Conservation (phyloP, 1,140 invertebrate species). For the Teleogryllus occipitalis region DNA sequence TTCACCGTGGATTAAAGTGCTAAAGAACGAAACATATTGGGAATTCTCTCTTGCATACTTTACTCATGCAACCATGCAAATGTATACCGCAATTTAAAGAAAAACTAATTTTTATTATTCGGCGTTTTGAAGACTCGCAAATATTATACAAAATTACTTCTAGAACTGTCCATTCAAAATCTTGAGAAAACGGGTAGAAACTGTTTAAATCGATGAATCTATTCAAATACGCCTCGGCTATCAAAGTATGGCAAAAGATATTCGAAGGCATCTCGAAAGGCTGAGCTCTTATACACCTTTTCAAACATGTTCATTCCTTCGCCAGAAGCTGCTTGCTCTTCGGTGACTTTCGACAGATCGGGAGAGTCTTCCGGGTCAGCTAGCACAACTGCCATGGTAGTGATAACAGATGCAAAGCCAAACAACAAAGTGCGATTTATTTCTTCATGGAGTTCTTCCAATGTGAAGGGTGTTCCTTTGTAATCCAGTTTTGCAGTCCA, state of each 20-base stretch:
- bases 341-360: neutral
- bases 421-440: conserved; percentile 24
- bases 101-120: too few species aligned
- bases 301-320: neutral
- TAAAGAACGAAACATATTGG: too few species aligned
- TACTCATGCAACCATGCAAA: too few species aligned
- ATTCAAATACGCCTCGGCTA: neutral
- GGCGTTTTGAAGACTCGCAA: too few species aligned
- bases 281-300: neutral
- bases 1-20: too few species aligned
- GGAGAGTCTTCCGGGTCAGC: neutral
- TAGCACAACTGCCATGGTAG: neutral
- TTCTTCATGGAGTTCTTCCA: conserved; percentile 32
- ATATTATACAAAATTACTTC: too few species aligned
- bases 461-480: conserved; percentile 34
- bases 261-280: neutral
- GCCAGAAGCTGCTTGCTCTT: neutral
- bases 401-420: neutral
- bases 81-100: too few species aligned
- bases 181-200: too few species aligned
- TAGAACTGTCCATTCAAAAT: too few species aligned
- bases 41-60: too few species aligned
- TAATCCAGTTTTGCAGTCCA: conserved; percentile 36
- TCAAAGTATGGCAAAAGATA: conserved; percentile 6
- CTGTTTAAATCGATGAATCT: neutral